Evolutionary conservation across 2,113 vertebrate genomes (phyloP).

Genomic region (Mungos mungo): DNA sequence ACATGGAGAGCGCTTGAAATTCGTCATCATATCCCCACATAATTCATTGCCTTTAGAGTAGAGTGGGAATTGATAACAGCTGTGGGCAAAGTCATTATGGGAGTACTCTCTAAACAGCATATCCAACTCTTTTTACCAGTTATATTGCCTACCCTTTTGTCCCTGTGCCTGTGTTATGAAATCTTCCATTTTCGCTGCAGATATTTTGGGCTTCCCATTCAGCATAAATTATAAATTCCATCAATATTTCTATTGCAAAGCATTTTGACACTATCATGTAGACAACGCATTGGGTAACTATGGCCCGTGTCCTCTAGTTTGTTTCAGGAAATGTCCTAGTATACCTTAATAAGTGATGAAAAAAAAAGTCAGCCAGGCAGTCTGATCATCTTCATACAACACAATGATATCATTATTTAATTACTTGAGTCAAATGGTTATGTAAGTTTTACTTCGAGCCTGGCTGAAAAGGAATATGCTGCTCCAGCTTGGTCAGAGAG

Average conservation of each 20-base stretch:
- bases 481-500: not conserved
- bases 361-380: not conserved
- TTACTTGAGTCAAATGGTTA: not conserved
- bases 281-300: not conserved
- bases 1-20: not conserved
- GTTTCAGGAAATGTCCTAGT: not conserved
- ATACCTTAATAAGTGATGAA: not conserved
- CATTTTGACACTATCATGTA: not conserved
- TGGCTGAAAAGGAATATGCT: not conserved
- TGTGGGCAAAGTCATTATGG: not conserved
- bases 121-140: not conserved
- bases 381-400: not conserved
- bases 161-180: not conserved
- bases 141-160: not conserved
- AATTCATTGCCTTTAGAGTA: not conserved
- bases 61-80: not conserved
- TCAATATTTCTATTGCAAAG: slow-evolving; percentile 9
- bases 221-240: not conserved
- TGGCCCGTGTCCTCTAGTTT: not conserved
- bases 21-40: not conserved
- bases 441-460: not conserved
- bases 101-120: not conserved
- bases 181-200: not conserved
- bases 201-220: not conserved
- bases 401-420: not conserved